Evolutionary conservation across 1,140 invertebrate genomes (phyloP).

Genomic region (Probaryconus sp.): DNA sequence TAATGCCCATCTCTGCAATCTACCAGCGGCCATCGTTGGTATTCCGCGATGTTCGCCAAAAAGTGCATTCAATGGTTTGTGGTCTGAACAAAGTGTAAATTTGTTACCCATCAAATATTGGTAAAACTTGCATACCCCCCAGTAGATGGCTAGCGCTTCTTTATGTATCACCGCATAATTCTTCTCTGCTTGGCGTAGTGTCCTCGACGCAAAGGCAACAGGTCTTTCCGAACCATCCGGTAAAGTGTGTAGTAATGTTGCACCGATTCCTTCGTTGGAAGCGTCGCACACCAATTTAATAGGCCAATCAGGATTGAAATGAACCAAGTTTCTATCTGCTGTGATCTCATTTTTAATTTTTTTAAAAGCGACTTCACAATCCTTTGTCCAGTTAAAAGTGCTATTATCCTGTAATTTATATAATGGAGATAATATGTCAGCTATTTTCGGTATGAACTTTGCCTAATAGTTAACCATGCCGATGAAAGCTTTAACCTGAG

Average conservation of each 20-base stretch:
- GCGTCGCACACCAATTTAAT: too few relatives aligned
- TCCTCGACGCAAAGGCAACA: conserved; percentile 73
- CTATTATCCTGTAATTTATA: conserved; percentile 3
- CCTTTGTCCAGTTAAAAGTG: not conserved
- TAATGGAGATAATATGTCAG: not conserved
- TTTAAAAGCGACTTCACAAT: not conserved
- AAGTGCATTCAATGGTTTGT: conserved; percentile 66
- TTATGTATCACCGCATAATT: conserved; percentile 75
- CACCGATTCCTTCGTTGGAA: too few relatives aligned
- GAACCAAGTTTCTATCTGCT: too few relatives aligned
- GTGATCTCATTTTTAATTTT: not conserved
- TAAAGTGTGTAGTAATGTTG: too few relatives aligned
- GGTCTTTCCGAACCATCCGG: conserved; percentile 63
- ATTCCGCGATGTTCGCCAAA: conserved; percentile 55
- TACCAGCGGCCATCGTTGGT: conserved; percentile 49
- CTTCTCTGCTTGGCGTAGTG: conserved; percentile 67
- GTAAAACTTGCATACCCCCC: not conserved
- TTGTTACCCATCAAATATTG: not conserved
- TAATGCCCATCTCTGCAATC: conserved; percentile 58
- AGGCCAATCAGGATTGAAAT: too few relatives aligned
- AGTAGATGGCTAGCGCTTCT: not conserved
- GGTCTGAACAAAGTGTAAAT: not conserved
- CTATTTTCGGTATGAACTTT: conserved; percentile 1
- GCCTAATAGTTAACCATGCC: conserved; percentile 1
- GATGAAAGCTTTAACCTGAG: conserved; percentile 11